Percentiles rank a stretch among this genome's conserved stretches.
phyloP scores from a whole-genome alignment of 2,113 vertebrate genomes.

The Macroglossus sobrinus region DNA sequence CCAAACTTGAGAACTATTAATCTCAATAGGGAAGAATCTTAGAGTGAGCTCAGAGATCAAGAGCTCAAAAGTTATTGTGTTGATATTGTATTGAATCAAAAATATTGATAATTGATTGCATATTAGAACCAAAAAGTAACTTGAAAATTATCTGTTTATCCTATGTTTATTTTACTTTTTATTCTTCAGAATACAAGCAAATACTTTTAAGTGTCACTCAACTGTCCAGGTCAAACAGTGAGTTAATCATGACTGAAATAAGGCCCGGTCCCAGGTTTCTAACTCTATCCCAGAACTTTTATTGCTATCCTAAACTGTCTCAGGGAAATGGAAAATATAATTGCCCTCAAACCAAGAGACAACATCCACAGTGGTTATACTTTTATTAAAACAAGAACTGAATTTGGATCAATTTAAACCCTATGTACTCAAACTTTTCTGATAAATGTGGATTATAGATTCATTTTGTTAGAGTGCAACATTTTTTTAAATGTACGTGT shows the following conservation, averaged over 20 bases:
- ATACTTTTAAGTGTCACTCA: neutral
- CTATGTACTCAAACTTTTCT: neutral
- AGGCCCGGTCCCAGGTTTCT: neutral
- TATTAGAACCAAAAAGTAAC: neutral
- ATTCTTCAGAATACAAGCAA: neutral
- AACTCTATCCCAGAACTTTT: neutral
- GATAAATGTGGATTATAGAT: constrained; percentile 3
- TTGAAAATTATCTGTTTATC: neutral
- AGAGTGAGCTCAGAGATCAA: neutral
- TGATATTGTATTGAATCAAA: no score
- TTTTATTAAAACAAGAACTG: constrained; percentile 28
- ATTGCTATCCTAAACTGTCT: neutral
- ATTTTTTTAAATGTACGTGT: neutral
- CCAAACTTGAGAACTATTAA: neutral
- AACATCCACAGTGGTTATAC: neutral
- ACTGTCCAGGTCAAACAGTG: neutral
- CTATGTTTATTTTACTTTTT: constrained; percentile 15
- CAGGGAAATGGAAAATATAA: neutral
- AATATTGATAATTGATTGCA: neutral
- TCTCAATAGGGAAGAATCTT: neutral
- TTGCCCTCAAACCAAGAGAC: constrained; percentile 15
- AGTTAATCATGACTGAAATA: neutral
- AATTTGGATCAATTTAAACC: neutral
- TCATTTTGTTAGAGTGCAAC: constrained; percentile 1
- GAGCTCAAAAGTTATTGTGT: neutral